phyloP scores from a whole-genome alignment of 2,888 invertebrate genomes.

The Hirudinaria manillensis region DNA sequence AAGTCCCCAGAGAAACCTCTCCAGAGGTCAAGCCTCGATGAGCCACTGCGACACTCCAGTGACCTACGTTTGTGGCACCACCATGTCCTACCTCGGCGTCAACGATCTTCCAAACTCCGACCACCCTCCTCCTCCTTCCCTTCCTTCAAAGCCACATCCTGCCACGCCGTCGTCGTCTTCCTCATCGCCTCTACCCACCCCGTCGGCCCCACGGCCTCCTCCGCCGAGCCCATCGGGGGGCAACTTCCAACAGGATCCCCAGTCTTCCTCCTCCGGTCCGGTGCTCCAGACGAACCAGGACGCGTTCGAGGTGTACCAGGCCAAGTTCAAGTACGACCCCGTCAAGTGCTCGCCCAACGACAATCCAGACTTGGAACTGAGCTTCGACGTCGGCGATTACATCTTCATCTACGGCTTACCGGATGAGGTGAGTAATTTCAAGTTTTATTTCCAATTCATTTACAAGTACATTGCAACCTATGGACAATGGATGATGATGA shows the following conservation, averaged over 20 bases:
- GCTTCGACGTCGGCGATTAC: constrained; percentile 85
- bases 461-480: background rate
- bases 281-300: background rate
- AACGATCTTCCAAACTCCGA: background rate
- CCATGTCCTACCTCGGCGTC: constrained; percentile 11
- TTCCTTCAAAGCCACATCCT: background rate
- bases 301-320: constrained; percentile 47
- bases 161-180: background rate
- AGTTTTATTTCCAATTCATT: background rate
- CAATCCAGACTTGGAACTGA: constrained; percentile 87
- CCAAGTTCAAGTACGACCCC: constrained; percentile 63
- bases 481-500: background rate
- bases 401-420: constrained; percentile 80
- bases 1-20: background rate
- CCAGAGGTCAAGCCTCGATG: background rate
- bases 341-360: constrained; percentile 72
- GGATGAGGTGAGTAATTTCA: constrained; percentile 45
- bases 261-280: background rate
- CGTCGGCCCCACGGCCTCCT: background rate
- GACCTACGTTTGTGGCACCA: constrained; percentile 4
- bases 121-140: background rate
- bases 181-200: background rate
- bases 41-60: constrained; percentile 11
- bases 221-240: background rate
- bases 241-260: background rate